phyloP scores from a whole-genome alignment of 1,140 invertebrate genomes.

The Drosophila novamexicana region DNA sequence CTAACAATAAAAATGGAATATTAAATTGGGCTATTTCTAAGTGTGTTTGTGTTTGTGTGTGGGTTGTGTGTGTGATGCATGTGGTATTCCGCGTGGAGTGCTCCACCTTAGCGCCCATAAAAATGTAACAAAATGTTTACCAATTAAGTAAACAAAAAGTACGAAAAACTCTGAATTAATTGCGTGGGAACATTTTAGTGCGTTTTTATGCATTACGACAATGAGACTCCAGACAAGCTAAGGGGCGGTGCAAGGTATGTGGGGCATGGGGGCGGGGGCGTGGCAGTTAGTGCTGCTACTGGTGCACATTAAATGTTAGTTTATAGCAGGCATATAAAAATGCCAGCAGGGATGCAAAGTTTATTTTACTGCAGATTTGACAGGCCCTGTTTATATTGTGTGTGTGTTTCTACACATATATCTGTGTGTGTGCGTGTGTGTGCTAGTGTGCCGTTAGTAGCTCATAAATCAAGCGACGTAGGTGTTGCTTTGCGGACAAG shows the following conservation, averaged over 20 bases:
- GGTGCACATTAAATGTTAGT: slow-evolving; percentile 73
- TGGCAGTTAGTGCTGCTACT: slow-evolving; percentile 27
- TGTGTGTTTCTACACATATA: too few relatives aligned
- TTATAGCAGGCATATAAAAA: slow-evolving; percentile 56
- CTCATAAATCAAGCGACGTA: slow-evolving; percentile 69
- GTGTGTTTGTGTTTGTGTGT: slow-evolving; percentile 30
- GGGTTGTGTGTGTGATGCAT: slow-evolving; percentile 16
- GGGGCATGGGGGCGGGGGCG: neutral
- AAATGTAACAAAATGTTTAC: slow-evolving; percentile 81
- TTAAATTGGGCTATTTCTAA: slow-evolving; percentile 53
- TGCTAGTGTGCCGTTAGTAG: slow-evolving; percentile 13
- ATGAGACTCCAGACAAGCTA: slow-evolving; percentile 38
- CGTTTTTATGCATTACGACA: slow-evolving; percentile 79
- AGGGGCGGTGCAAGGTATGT: too few relatives aligned
- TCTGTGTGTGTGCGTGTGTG: neutral
- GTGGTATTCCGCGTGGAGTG: slow-evolving; percentile 39
- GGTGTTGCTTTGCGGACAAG: slow-evolving; percentile 67
- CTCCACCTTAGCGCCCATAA: slow-evolving; percentile 76
- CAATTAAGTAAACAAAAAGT: slow-evolving; percentile 78
- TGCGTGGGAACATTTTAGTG: slow-evolving; percentile 78
- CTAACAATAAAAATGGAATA: slow-evolving; percentile 75
- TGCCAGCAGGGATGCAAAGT: slow-evolving; percentile 40
- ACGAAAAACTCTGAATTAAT: slow-evolving; percentile 71
- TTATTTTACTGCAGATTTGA: slow-evolving; percentile 64
- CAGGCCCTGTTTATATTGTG: slow-evolving; percentile 12